Evolutionary conservation across 2,888 invertebrate genomes (phyloP), one percentile per base, ranked within the genome.

Genomic region (Catocala nupta): DNA sequence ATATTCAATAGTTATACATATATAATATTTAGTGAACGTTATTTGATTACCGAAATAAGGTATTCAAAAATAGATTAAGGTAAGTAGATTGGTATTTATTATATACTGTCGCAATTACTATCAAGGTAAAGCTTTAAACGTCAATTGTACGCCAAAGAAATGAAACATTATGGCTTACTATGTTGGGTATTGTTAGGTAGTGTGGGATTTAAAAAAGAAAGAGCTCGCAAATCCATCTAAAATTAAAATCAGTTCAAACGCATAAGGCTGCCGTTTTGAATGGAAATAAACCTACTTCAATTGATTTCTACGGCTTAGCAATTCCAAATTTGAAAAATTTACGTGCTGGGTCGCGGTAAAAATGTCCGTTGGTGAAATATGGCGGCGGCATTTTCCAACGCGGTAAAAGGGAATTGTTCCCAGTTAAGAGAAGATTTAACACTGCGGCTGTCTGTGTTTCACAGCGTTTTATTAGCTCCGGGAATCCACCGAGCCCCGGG

Each of bases 381-480:
- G 63, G 55, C 51, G 63, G 53, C 55, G 71, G 70, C 66, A 73
- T 72, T 73, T 69, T 54, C 51, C 63, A 58, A 62, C 61, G 66
- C 48, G 69, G 78, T 70, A 72, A 78, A 75, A 72, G 69, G 68
- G 73, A 64, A 70, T 74, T 74, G 60, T 71, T 76, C 74, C 68
- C 64, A 65, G 74, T 80, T 78, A 72, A 70, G 63, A 77, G 73
- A 68, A 78, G 80, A 83, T 83, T 80, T 82, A 83, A 76, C 75
- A 77, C 72, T 69, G 75, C 71, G 70, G 71, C 66, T 56, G 68
- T 63, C 55, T 63, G 57, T 73, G 73, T 78, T 78, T 77, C 71
- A 81, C 73, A 67, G 71, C 71, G 73, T 77, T 82, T 81, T 80
- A 82, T 81, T 76, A 76, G 77, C 68, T 61, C 55, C 56, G 55